A percentile compares a stretch with the other conserved stretches of the same genome.
Evolutionary conservation across 2,888 invertebrate genomes (phyloP).

Genomic region (Bellardia bayeri): DNA sequence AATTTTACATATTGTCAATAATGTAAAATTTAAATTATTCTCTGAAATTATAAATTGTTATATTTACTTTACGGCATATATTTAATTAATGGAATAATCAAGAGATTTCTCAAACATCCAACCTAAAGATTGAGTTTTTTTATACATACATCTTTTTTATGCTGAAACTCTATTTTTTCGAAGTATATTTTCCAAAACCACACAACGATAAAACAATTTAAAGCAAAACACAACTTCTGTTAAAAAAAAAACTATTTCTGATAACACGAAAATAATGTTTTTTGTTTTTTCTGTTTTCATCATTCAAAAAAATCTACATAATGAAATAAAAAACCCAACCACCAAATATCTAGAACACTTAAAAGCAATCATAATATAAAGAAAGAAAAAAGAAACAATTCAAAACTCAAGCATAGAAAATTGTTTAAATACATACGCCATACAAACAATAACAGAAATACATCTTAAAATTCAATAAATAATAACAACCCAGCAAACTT

Average conservation of each 20-base stretch:
- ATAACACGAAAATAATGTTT: not conserved
- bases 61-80: not conserved
- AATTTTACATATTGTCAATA: not conserved
- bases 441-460: not conserved
- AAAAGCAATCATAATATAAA: not conserved
- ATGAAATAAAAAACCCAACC: not conserved
- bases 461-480: not conserved
- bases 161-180: not conserved
- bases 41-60: no score
- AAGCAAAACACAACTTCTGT: not conserved
- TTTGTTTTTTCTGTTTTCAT: no score
- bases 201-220: not conserved
- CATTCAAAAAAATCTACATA: no score
- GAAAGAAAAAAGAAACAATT: not conserved
- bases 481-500: not conserved
- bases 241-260: not conserved
- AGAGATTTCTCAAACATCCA: no score
- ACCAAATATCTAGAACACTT: slow-evolving; percentile 19
- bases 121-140: no score
- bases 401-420: not conserved
- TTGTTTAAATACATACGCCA: not conserved
- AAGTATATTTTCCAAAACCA: not conserved
- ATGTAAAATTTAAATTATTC: no score
- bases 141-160: no score
- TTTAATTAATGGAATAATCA: not conserved